A percentile compares a stretch with the other conserved stretches of the same genome.
Conservation (phyloP, 2,888 invertebrate species). For the Drosophila antonietae region DNA sequence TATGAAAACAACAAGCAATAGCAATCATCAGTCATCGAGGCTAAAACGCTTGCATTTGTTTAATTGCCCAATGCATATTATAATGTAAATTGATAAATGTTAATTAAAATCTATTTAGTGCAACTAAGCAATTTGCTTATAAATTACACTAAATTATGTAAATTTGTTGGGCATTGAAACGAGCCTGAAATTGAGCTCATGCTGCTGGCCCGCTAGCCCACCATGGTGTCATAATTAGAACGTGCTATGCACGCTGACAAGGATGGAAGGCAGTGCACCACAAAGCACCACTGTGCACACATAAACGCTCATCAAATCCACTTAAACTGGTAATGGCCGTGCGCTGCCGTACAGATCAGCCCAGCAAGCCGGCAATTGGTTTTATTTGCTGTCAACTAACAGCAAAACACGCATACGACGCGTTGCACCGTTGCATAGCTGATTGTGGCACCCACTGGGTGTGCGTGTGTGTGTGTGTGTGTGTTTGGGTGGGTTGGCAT, state of each 20-base stretch:
- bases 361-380: conserved; percentile 39
- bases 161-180: conserved; percentile 12
- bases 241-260: conserved; percentile 27
- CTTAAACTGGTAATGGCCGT: conserved; percentile 68
- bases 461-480: conserved; percentile 2
- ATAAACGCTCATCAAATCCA: conserved; percentile 79
- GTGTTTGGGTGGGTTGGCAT: not conserved
- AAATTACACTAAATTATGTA: conserved; percentile 32
- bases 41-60: not conserved
- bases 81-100: conserved; percentile 2
- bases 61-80: not conserved
- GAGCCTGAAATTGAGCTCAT: conserved; percentile 1
- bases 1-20: too few relatives aligned
- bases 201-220: not conserved
- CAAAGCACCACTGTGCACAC: conserved; percentile 38
- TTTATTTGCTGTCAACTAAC: conserved; percentile 73
- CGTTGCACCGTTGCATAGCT: conserved; percentile 42
- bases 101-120: conserved; percentile 12
- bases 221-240: conserved; percentile 68
- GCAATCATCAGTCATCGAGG: not conserved
- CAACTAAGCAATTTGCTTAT: conserved; percentile 17
- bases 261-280: conserved; percentile 5
- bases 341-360: conserved; percentile 31
- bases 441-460: conserved; percentile 20
- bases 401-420: conserved; percentile 61